Evolutionary conservation across 2,888 invertebrate genomes (phyloP).

Genomic region (Limenitis camilla): DNA sequence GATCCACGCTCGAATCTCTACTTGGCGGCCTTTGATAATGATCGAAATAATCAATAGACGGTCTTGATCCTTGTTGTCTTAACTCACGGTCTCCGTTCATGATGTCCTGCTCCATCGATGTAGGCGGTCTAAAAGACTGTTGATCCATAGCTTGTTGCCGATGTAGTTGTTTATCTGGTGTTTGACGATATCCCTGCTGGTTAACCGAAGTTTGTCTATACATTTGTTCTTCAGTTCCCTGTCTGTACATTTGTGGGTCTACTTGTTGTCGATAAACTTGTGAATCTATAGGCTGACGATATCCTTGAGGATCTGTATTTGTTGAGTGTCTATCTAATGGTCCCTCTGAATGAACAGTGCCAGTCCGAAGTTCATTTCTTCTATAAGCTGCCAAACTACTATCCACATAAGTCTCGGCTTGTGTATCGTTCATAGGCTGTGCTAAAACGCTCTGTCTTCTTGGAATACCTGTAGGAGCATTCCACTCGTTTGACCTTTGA

Average conservation of each 20-base stretch:
- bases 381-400: constrained; percentile 42
- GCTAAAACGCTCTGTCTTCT: constrained; percentile 59
- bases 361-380: constrained; percentile 54
- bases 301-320: constrained; percentile 40
- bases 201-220: constrained; percentile 43
- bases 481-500: constrained; percentile 55
- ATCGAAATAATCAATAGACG: constrained; percentile 93
- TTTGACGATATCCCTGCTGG: constrained; percentile 43
- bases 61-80: constrained; percentile 46
- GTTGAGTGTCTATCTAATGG: constrained; percentile 42
- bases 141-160: constrained; percentile 42
- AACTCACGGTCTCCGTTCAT: constrained; percentile 59
- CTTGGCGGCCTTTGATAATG: constrained; percentile 95
- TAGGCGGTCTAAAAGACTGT: constrained; percentile 60
- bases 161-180: constrained; percentile 41
- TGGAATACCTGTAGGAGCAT: constrained; percentile 39
- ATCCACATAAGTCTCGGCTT: constrained; percentile 47
- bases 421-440: constrained; percentile 51
- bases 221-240: constrained; percentile 33
- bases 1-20: constrained; percentile 89
- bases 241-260: constrained; percentile 69
- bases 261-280: constrained; percentile 48
- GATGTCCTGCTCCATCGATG: constrained; percentile 58
- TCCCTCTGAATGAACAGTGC: constrained; percentile 59
- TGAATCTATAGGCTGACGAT: constrained; percentile 32